Percentiles rank a stretch among this genome's conserved stretches.
Evolutionary conservation across 2,797 vertebrate genomes (phyloP).

Genomic region (Ctenosaura bakeri): DNA sequence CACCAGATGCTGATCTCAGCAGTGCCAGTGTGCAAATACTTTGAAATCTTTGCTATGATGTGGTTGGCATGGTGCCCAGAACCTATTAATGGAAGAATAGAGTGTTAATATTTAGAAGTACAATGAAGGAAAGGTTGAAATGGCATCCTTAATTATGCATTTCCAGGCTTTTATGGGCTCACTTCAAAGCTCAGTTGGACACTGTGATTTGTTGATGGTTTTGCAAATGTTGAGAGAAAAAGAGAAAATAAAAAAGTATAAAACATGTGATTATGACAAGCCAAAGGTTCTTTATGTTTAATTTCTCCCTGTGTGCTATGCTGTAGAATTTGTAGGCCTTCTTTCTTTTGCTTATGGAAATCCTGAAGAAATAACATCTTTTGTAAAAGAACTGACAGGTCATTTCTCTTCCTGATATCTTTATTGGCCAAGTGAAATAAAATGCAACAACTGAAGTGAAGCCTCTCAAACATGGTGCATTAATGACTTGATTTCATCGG

Average conservation of each 20-base stretch:
- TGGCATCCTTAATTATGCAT: slow-evolving; percentile 27
- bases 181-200: slow-evolving; percentile 50
- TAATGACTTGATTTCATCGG: background rate
- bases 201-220: slow-evolving; percentile 32
- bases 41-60: slow-evolving; percentile 26
- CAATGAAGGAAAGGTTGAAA: background rate
- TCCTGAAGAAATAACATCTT: background rate
- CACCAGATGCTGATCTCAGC: slow-evolving; percentile 19
- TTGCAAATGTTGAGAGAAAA: slow-evolving; percentile 45
- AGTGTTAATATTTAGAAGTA: slow-evolving; percentile 1
- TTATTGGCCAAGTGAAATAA: background rate
- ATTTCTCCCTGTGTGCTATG: slow-evolving; percentile 27
- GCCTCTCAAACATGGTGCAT: background rate
- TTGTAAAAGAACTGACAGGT: background rate
- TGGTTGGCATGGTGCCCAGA: slow-evolving; percentile 40
- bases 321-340: slow-evolving; percentile 15
- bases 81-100: slow-evolving; percentile 4
- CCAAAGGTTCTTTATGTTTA: slow-evolving; percentile 25
- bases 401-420: background rate
- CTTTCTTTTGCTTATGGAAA: background rate
- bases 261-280: slow-evolving; percentile 8
- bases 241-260: slow-evolving; percentile 37
- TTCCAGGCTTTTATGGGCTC: slow-evolving; percentile 38
- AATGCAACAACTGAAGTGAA: background rate
- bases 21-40: background rate